Evolutionary conservation across 1,140 invertebrate species (phyloP).

Genomic region (Polyergus mexicanus): DNA sequence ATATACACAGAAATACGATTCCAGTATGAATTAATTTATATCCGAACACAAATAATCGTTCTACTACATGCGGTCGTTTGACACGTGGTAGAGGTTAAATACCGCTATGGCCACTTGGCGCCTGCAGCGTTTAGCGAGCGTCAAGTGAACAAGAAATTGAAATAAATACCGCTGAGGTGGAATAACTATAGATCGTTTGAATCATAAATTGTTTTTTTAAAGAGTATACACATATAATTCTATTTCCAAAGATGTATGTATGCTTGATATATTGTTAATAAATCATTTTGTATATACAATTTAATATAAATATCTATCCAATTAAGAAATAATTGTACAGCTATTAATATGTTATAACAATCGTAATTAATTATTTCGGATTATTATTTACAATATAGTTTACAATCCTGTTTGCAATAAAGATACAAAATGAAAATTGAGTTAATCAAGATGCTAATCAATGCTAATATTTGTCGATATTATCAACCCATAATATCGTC

Average conservation of each 20-base stretch:
- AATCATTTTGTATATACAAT: constrained; percentile 42
- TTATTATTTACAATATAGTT: neutral
- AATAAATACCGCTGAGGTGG: too few species aligned
- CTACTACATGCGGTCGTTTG: too few species aligned
- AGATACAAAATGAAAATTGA: constrained; percentile 24
- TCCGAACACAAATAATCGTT: too few species aligned
- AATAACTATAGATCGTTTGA: too few species aligned
- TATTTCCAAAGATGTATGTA: constrained; percentile 23
- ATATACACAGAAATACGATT: neutral
- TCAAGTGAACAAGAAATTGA: too few species aligned
- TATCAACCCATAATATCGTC: neutral
- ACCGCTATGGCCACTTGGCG: too few species aligned
- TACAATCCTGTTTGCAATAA: neutral
- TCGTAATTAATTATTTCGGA: neutral
- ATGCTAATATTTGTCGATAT: neutral
- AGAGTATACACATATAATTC: constrained; percentile 59
- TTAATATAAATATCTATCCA: constrained; percentile 25
- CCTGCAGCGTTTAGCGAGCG: too few species aligned
- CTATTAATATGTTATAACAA: constrained; percentile 55
- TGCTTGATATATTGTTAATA: constrained; percentile 51
- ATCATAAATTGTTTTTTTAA: constrained; percentile 48
- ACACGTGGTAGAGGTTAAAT: too few species aligned
- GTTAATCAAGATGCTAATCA: neutral
- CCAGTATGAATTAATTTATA: too few species aligned
- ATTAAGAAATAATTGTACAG: constrained; percentile 62